Percentiles rank a stretch among this genome's conserved stretches.
These are phyloP conservation scores for Heliocidaris erythrogramma DNA, from an alignment of 35 echinoderm and acorn worm genomes.

Conservation along the genomic window DNA sequence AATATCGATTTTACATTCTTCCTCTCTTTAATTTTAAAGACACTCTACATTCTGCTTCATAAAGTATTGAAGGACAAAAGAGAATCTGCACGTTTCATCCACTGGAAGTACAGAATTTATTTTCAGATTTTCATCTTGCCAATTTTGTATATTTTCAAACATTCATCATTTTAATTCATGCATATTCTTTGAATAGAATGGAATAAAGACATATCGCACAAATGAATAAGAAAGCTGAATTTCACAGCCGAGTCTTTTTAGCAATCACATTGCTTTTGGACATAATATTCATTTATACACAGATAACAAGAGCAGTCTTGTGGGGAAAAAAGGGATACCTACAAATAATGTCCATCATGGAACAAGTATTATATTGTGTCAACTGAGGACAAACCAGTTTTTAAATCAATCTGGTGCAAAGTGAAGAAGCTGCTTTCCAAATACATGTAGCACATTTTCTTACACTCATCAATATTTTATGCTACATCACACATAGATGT, in stretches of 20 bases:
- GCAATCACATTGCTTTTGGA: conserved; percentile 9
- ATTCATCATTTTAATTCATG: background rate
- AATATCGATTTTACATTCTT: no score
- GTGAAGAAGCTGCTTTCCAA: no score
- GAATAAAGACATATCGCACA: background rate
- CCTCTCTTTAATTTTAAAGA: no score
- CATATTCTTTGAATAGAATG: background rate
- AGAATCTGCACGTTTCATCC: background rate
- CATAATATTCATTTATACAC: background rate
- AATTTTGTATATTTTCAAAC: background rate
- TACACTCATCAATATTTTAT: no score
- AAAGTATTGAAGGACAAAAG: background rate
- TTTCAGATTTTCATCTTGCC: background rate
- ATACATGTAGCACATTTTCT: no score
- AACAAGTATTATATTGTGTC: no score
- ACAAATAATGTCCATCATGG: no score
- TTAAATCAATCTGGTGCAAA: no score
- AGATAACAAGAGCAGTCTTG: background rate
- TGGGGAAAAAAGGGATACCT: no score
- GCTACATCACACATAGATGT: no score
- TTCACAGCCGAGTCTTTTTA: background rate
- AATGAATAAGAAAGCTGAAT: background rate
- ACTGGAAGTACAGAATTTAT: background rate
- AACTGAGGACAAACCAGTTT: no score
- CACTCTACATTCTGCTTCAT: no score